A percentile compares a stretch with the other conserved stretches of the same genome.
Evolutionary conservation across 2,113 vertebrate genomes (phyloP).

Genomic region (Tachysurus fulvidraco): DNA sequence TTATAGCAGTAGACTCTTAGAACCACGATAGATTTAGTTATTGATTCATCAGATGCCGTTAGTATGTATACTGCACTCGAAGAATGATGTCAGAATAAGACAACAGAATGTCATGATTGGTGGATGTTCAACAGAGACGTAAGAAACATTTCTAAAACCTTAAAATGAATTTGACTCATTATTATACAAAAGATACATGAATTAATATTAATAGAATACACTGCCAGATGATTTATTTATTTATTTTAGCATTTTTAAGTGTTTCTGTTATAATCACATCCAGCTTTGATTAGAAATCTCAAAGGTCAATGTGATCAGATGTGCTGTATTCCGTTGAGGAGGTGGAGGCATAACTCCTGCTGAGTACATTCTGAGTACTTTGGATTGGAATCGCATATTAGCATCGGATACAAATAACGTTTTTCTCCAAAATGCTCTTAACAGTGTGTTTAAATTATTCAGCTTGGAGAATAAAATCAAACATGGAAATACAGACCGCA

Average conservation of each 20-base stretch:
- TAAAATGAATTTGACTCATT: not conserved
- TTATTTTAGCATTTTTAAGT: not conserved
- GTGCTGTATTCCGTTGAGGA: not conserved
- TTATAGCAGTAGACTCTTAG: not conserved
- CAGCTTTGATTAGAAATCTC: not conserved
- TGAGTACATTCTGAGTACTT: constrained; percentile 17
- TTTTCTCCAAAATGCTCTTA: constrained; percentile 8
- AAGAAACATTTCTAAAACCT: not conserved
- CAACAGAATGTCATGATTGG: too few relatives aligned
- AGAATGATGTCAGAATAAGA: too few relatives aligned
- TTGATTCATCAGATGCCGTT: not conserved
- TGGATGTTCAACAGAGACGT: not conserved
- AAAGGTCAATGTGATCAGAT: constrained; percentile 3
- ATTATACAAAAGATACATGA: not conserved
- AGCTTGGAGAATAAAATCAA: constrained; percentile 8
- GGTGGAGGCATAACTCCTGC: not conserved
- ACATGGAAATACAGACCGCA: not conserved
- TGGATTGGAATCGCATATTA: constrained; percentile 17
- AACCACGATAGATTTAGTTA: not conserved
- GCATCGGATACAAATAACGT: constrained; percentile 27
- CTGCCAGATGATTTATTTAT: not conserved
- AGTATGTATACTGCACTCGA: not conserved
- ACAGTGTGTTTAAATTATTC: constrained; percentile 12
- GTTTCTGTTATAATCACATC: not conserved
- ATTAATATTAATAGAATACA: not conserved